These are phyloP conservation scores for Acanthurus tractus DNA, from an alignment of 2,797 vertebrate genomes.

Conservation along the genomic window DNA sequence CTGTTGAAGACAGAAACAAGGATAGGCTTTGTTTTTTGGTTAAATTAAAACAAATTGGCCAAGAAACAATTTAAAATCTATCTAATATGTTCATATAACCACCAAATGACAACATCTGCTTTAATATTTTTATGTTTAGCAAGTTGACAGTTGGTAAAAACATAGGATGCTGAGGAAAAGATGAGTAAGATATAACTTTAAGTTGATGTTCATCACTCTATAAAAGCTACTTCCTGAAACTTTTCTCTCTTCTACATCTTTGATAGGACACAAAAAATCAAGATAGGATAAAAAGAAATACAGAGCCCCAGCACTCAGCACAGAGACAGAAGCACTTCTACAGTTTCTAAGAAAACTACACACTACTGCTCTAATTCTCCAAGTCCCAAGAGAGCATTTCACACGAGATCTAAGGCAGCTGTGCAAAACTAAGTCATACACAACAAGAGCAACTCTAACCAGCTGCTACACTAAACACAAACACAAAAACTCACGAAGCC, in stretches of 20 bases:
- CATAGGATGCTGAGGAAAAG: slow-evolving; percentile 1
- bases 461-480: slow-evolving; percentile 39
- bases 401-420: slow-evolving; percentile 2
- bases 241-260: background rate
- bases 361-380: slow-evolving; percentile 4
- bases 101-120: background rate
- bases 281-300: background rate
- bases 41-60: background rate
- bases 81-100: background rate
- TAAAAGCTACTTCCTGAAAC: background rate
- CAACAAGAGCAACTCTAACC: slow-evolving; percentile 31
- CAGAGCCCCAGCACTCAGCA: background rate
- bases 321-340: background rate
- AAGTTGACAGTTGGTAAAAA: slow-evolving; percentile 2
- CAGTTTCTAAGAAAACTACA: background rate
- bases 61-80: background rate
- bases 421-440: background rate
- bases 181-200: background rate
- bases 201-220: background rate
- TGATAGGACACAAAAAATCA: background rate
- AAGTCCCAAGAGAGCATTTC: slow-evolving; percentile 16
- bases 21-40: background rate
- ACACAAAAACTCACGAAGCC: slow-evolving; percentile 66
- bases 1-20: slow-evolving; percentile 60
- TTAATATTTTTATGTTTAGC: background rate